Base-by-base conservation (phyloP, 2,888 invertebrate species). In the Criorhina ranunculi region DNA sequence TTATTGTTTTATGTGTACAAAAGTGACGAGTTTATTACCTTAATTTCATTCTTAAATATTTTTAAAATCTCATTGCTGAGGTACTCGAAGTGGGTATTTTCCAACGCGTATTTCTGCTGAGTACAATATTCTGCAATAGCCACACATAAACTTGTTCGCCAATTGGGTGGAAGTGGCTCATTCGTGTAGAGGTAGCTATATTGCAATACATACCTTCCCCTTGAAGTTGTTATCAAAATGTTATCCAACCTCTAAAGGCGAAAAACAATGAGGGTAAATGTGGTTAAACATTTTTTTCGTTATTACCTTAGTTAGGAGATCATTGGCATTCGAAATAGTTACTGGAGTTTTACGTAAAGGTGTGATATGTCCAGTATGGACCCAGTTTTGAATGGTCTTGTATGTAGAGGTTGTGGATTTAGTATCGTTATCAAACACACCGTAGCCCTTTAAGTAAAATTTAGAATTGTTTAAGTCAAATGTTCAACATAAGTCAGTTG, bases 31-130 rank as follows among this genome's bases (percentile, higher is more conserved):
- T 49, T 5, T 1, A 29, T n/a, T 49, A 49, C 49, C 49, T 49
- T 49, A n/a, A 8, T 11, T 11, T 49, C 49, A n/a, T 12, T 7
- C 5, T 12, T 5, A 12, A 49, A 49, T 0, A 49, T 6, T 24
- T 8, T n/a, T n/a, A 11, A 12, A n/a, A 49, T 49, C 24, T 49
- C 49, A 49, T 29, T 49, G 49, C 24, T 49, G 1, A 49, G 29
- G n/a, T 49, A 24, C 5, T 29, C n/a, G 24, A n/a, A 49, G 24
- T 29, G 49, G 24, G n/a, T 29, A 24, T 49, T 29, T 29, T 29
- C 17, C 6, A 49, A n/a, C 1, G 24, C 5, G 4, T n/a, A 1
- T 49, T 49, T 49, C 5, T 29, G 24, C 3, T 49, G n/a, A 7
- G 24, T 11, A 2, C 49, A 49, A n/a, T 29, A 49, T 0, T 24